Base-by-base conservation (phyloP, 2,797 vertebrate genomes). In the Melanotaenia pygmaea region DNA sequence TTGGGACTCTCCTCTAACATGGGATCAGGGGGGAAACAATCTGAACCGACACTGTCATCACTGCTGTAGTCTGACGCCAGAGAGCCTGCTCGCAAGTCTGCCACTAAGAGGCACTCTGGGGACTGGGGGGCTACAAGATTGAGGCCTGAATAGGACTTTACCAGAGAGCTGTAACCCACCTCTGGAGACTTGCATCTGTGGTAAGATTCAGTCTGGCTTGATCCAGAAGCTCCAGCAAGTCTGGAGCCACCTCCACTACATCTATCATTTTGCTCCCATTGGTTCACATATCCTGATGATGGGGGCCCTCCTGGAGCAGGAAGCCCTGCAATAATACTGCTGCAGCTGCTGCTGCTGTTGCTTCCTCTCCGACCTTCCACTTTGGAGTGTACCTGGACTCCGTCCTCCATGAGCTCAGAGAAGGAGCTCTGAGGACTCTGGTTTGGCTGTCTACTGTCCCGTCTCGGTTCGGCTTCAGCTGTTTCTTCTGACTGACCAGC, bases 1-100 rank as follows among this genome's bases (percentile, higher is more conserved):
- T 96, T 96, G 32, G 95, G 73, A 63, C 89, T 95, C 53, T 97
- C 96, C 4, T 99, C 96, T 0, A 96, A 85, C 67, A 96, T 88
- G 0, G 93, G 93, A 80, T 98, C 97, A 0, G 96, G 96, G 0
- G 97, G 98, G 72, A 96, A 98, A 1, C 96, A 97, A 67, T 98
- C 97, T 0, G 94, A 92, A 86, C 97, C 97, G 81, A 96, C 53
- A 10, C 96, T 97, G 74, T 96, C 95, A 74, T 98, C 96, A 0
- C 97, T 98, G 93, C 97, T 97, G 84, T 96, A 97, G 85, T 99
- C 96, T 0, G 97, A 98, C 1, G 91, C 93, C 43, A 97, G 93
- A 0, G 94, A 97, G 74, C 93, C 94, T 8, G 95, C 89, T 74
- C 93, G 91, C 11, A 96, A 94, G 59, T 97, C 96, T 59, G 95